Base-by-base conservation (phyloP, 2,113 vertebrate genomes). In the Promerops cafer region DNA sequence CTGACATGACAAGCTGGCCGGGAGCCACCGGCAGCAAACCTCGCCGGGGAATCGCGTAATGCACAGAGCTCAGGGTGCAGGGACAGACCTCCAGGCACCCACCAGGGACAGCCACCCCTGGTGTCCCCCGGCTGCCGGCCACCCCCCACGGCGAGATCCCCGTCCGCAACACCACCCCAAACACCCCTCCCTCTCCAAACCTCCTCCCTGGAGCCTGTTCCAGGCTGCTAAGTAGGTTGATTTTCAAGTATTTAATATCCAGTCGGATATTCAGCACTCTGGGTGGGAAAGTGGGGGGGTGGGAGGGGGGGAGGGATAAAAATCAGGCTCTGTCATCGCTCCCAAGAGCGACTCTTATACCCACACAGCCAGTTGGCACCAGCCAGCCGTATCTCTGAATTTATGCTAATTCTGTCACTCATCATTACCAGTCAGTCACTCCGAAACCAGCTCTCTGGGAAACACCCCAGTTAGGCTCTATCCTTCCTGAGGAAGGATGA, bases 401-500 rank as follows among this genome's bases (percentile, higher is more conserved):
- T 90, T 52, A 94, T 90, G 90, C 60, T 96, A 93, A 91, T 95
- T 91, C 85, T 95, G 87, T 96, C 94, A 96, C 85, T 97, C 93
- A 87, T 76, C 91, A 84, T 93, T 81, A 91, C 75, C 63, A 87
- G 66, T 33, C 92, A 90, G 40, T 85, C 91, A 74, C 72, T 92
- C 79, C 24, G 26, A 92, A 94, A 94, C 71, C 85, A 90, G 85
- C 88, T 88, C 78, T 49, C 88, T 94, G 95, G 88, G 87, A 92
- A 95, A 95, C 95, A 93, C 79, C 93, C 79, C 88, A 90, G 9
- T 77, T n/a, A 80, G 93, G 80, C 76, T 90, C 75, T 17, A 70
- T 30, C 75, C 83, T 78, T 68, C 70, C 68, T 44, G 44, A 44
- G 68, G 71, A 94, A 83, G 71, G 69, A 83, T 35, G 17, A 94